Conservation (phyloP, 92 coral and sea anemone species). For the Scolanthus callimorphus region DNA sequence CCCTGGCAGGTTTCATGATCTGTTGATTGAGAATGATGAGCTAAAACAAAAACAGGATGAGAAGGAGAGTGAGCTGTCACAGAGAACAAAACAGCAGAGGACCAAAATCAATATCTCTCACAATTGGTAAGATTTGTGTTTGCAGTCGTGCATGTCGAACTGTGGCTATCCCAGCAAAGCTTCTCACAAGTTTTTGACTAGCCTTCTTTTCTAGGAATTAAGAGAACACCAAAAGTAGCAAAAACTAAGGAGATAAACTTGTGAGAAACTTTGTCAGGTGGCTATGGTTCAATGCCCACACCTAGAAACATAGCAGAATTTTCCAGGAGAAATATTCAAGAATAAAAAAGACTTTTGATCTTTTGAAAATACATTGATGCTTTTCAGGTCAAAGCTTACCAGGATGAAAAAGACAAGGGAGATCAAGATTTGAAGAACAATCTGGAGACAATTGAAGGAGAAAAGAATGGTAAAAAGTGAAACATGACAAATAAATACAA, state of each 20-base stretch:
- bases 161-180: too few species aligned
- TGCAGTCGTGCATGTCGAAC: too few species aligned
- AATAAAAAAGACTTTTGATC: too few species aligned
- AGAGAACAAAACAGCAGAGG: constrained; percentile 43
- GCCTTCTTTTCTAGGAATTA: too few species aligned
- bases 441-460: constrained; percentile 52
- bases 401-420: constrained; percentile 61
- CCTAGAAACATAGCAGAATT: too few species aligned
- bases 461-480: constrained; percentile 67
- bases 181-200: too few species aligned
- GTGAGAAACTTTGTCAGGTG: too few species aligned
- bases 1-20: constrained; percentile 72
- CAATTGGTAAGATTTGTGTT: constrained; percentile 61
- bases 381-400: constrained; percentile 73
- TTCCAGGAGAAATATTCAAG: too few species aligned
- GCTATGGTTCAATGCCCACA: too few species aligned
- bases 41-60: constrained; percentile 74
- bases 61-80: constrained; percentile 32
- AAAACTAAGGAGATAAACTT: too few species aligned
- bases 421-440: constrained; percentile 53
- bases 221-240: too few species aligned
- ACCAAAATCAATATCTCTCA: constrained; percentile 72
- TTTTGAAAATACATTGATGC: background rate
- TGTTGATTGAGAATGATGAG: constrained; percentile 89
- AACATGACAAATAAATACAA: too few species aligned